phyloP scores from a whole-genome alignment of 2,113 vertebrate species.

The Paradoxurus hermaphroditus region DNA sequence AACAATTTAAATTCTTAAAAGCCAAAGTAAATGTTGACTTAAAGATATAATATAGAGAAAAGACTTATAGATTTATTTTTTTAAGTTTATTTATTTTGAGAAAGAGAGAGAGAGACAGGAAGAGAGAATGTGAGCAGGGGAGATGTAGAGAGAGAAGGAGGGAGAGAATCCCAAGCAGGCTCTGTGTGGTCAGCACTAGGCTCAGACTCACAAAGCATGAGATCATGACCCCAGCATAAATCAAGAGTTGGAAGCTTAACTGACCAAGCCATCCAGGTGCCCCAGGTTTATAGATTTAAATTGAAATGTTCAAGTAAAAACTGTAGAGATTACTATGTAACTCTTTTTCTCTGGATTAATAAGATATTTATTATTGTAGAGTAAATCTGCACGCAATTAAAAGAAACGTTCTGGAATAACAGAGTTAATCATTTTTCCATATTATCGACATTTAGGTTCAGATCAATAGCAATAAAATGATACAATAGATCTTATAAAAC shows the following conservation, averaged over 20 bases:
- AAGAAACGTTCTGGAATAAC: background rate
- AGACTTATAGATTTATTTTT: background rate
- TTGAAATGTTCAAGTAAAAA: slow-evolving; percentile 24
- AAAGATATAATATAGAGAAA: background rate
- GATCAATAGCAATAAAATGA: background rate
- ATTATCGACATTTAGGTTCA: background rate
- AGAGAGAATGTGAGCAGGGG: no score
- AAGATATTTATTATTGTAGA: background rate
- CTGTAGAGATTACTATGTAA: background rate
- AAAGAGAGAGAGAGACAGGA: no score
- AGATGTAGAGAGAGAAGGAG: no score
- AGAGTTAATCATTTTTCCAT: background rate
- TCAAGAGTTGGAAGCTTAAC: no score
- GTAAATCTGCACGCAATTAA: background rate
- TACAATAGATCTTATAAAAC: background rate
- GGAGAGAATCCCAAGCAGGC: no score
- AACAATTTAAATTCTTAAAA: background rate
- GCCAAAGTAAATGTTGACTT: background rate
- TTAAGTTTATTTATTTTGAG: no score
- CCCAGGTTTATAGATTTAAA: background rate
- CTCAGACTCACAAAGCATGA: no score
- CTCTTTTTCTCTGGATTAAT: background rate
- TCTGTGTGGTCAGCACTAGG: no score
- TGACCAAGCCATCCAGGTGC: no score
- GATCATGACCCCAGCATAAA: no score